A percentile compares a stretch with the other conserved stretches of the same genome.
Evolutionary conservation across 2,888 invertebrate species (phyloP).

Genomic region (Thereva unica): DNA sequence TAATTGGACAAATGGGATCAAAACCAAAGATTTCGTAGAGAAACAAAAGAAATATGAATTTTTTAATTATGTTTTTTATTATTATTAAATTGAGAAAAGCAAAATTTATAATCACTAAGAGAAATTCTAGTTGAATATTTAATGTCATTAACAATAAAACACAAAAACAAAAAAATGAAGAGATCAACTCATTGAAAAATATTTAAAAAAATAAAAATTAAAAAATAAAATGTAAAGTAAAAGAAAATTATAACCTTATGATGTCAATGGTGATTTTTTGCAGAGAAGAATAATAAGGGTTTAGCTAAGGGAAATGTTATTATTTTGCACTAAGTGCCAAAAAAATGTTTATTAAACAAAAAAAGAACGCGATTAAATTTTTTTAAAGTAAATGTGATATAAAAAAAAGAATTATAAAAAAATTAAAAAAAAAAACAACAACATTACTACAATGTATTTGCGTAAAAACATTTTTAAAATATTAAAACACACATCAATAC

Average conservation of each 20-base stretch:
- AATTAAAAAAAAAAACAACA: conserved; percentile 17
- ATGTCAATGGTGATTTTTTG: conserved; percentile 24
- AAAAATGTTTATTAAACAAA: conserved; percentile 18
- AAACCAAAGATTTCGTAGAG: conserved; percentile 28
- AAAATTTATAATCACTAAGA: conserved; percentile 21
- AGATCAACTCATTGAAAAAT: too few relatives aligned
- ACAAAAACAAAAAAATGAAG: too few relatives aligned
- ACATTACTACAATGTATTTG: conserved; percentile 8
- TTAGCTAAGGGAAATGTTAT: conserved; percentile 19
- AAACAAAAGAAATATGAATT: background rate
- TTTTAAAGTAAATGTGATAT: conserved; percentile 30
- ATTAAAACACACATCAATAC: too few relatives aligned
- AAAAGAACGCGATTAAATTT: conserved; percentile 16
- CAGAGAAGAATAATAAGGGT: conserved; percentile 7
- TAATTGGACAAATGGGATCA: conserved; percentile 32
- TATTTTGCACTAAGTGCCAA: conserved; percentile 32
- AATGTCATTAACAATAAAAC: too few relatives aligned
- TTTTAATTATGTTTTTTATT: background rate
- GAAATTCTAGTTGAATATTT: conserved; percentile 11
- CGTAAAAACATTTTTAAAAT: too few relatives aligned
- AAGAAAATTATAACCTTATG: conserved; percentile 4
- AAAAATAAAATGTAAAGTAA: conserved; percentile 15
- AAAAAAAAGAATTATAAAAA: conserved; percentile 11
- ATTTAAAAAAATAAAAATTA: too few relatives aligned
- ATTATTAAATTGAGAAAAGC: background rate